Evolutionary conservation across 2,797 vertebrate genomes (phyloP), one percentile per base, ranked within the genome.

Genomic region (Megaceryle alcyon): DNA sequence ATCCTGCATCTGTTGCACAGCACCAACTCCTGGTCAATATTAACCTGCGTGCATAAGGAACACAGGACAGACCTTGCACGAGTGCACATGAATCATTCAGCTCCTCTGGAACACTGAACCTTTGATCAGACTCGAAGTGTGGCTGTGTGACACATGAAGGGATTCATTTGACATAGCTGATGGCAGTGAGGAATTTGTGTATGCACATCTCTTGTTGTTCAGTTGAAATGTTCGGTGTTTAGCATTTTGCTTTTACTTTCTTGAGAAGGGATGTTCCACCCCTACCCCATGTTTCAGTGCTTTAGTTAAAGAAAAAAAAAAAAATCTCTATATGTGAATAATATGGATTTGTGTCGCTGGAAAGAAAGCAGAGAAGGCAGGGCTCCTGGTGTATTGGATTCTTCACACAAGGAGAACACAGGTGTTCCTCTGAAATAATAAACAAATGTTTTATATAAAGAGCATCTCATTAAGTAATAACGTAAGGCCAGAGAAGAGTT

Each of bases 401-500:
- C 39, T 39, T 10, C 83, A 81, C 39, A 46, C n/a, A 59, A 78
- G 69, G 72, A 83, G 37, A 83, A 87, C 69, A 39, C 72, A 89
- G 72, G 69, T 95, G 72, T 75, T 93, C 26, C 49, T 82, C 64
- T 91, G 84, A 94, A 92, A 68, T 91, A 51, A 80, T 56, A 75
- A 94, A 49, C 31, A 83, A 64, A 46, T 86, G 41, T 77, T 96
- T 88, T 93, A 44, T 93, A 41, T 91, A 95, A 95, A 83, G 88
- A 88, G 22, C 21, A 68, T 85, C 29, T 88, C 33, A 17, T 73
- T 82, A 72, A 79, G 56, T 61, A 77, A 76, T 56, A 63, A 60
- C 43, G 29, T 35, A 35, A 44, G 49, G 13, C 51, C 6, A 2
- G 33, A 63, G 81, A 80, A 39, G 9, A 43, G 48, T 71, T 85